Evolutionary conservation across 37 sponge, comb jelly and placozoan species (phyloP).

Genomic region (Halisarca cf. caerulea): DNA sequence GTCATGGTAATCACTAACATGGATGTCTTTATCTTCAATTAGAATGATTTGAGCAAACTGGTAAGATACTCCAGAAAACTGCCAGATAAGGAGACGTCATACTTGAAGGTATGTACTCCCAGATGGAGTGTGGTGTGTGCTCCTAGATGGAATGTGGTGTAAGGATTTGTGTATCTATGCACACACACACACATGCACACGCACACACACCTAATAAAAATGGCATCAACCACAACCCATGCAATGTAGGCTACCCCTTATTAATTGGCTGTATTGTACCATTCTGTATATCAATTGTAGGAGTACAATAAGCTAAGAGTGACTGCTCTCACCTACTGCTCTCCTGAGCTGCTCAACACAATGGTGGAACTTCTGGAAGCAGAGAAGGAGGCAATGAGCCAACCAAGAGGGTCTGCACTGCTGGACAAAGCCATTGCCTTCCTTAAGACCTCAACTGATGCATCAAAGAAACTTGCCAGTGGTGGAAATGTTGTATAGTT

Average conservation of each 20-base stretch:
- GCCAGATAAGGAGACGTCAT: constrained; percentile 82
- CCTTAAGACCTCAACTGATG: background rate
- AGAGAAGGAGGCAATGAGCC: constrained; percentile 43
- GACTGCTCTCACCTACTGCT: constrained; percentile 67
- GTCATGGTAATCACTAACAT: background rate
- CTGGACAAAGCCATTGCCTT: constrained; percentile 1
- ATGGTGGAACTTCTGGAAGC: constrained; percentile 35
- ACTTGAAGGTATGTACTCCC: constrained; percentile 66
- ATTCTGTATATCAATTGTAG: constrained; percentile 22
- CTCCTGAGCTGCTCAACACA: constrained; percentile 66
- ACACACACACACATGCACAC: too few relatives aligned
- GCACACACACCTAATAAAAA: too few relatives aligned
- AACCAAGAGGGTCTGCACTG: background rate
- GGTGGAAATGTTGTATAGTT: too few relatives aligned
- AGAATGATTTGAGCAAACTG: constrained; percentile 81
- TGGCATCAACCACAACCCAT: too few relatives aligned
- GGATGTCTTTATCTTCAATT: background rate
- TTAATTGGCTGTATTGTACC: too few relatives aligned
- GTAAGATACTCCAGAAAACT: constrained; percentile 75
- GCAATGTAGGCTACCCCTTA: too few relatives aligned
- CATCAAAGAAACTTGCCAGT: background rate
- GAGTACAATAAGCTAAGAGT: constrained; percentile 78
- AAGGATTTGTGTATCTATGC: too few relatives aligned
- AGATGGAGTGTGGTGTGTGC: too few relatives aligned
- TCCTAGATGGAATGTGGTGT: too few relatives aligned